phyloP scores from a whole-genome alignment of 2,888 invertebrate species.

The Pachymerium ferrugineum region DNA sequence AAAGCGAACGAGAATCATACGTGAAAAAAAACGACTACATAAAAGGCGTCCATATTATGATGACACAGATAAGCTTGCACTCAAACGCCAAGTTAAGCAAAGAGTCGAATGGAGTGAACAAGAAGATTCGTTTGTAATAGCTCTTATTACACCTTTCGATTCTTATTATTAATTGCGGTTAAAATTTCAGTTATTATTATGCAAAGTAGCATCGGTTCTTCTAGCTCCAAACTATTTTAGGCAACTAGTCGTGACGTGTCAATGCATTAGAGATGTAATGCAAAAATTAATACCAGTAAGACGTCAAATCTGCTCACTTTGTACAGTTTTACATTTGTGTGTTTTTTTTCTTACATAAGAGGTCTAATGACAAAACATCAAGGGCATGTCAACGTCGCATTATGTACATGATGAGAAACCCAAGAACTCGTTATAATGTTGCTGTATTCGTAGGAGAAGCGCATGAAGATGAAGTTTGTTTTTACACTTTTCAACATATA shows the following conservation, averaged over 20 bases:
- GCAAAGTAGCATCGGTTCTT: conserved; percentile 59
- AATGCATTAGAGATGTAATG: conserved; percentile 43
- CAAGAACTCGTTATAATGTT: conserved; percentile 57
- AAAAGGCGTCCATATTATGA: conserved; percentile 52
- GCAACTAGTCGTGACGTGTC: conserved; percentile 42
- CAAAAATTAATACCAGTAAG: conserved; percentile 41
- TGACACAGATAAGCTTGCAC: conserved; percentile 59
- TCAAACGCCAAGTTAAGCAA: conserved; percentile 55
- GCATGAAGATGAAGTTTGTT: conserved; percentile 52
- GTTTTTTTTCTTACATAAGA: conserved; percentile 37
- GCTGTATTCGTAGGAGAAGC: conserved; percentile 59
- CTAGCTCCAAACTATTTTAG: conserved; percentile 48
- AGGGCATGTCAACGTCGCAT: conserved; percentile 62
- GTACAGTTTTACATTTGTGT: neutral
- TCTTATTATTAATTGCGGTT: neutral
- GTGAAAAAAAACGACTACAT: neutral
- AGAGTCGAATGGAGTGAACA: conserved; percentile 58
- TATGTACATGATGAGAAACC: conserved; percentile 57
- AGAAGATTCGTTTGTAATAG: conserved; percentile 61
- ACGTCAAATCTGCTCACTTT: conserved; percentile 30
- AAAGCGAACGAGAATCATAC: neutral
- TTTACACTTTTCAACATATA: neutral
- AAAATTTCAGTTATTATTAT: conserved; percentile 54
- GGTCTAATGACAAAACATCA: conserved; percentile 62
- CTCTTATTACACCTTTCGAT: neutral